A percentile compares a stretch with the other conserved stretches of the same genome.
Evolutionary conservation across 2,113 vertebrate genomes (phyloP).

Genomic region (Symphodus melops): DNA sequence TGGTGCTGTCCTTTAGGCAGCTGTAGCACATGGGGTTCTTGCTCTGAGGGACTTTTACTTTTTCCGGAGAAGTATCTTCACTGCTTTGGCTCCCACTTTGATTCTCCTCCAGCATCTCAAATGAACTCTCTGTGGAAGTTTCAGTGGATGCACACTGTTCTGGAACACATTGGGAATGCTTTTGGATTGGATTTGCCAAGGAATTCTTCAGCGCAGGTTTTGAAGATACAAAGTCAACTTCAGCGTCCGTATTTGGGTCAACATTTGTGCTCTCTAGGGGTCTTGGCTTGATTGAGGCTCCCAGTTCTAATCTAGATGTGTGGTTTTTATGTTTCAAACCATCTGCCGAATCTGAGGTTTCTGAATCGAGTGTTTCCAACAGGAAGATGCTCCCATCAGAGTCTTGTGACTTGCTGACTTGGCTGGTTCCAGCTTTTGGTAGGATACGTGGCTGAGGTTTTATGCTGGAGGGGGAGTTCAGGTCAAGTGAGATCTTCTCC

Average conservation of each 20-base stretch:
- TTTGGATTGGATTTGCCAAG: slow-evolving; percentile 3
- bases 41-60: neutral
- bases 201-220: neutral
- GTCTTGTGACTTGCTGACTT: slow-evolving; percentile 17
- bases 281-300: neutral
- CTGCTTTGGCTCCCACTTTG: neutral
- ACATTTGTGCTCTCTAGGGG: slow-evolving; percentile 6
- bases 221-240: slow-evolving; percentile 5
- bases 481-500: slow-evolving; percentile 70
- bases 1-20: slow-evolving; percentile 54
- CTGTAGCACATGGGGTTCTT: slow-evolving; percentile 59
- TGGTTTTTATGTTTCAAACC: neutral
- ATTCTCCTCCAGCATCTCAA: slow-evolving; percentile 55
- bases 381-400: slow-evolving; percentile 54
- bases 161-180: neutral
- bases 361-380: slow-evolving; percentile 42
- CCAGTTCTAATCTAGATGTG: neutral
- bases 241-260: neutral
- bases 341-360: slow-evolving; percentile 12
- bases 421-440: slow-evolving; percentile 24
- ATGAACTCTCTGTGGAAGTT: slow-evolving; percentile 57
- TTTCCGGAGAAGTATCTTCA: neutral
- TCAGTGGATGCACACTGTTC: slow-evolving; percentile 49
- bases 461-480: slow-evolving; percentile 2
- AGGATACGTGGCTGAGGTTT: slow-evolving; percentile 13